Percentiles rank a stretch among this genome's conserved stretches.
phyloP scores from a whole-genome alignment of 2,113 vertebrate genomes.

The Tautogolabrus adspersus region DNA sequence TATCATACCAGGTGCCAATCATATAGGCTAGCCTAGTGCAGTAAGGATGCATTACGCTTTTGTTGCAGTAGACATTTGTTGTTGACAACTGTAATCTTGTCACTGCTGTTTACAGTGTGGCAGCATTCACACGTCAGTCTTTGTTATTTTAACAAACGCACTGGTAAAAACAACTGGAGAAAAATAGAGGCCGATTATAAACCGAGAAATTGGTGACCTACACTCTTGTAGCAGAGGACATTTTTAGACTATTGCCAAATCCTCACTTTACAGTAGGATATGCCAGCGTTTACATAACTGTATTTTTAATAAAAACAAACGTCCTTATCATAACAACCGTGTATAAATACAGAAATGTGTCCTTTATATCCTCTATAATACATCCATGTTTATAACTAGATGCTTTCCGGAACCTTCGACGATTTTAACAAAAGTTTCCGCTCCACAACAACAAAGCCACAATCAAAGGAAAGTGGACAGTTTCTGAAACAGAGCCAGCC shows the following conservation, averaged over 20 bases:
- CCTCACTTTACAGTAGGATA: neutral
- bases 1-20: neutral
- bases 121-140: neutral
- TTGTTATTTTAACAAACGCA: neutral
- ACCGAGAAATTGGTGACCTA: neutral
- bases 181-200: neutral
- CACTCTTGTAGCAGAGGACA: neutral
- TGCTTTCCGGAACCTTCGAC: neutral
- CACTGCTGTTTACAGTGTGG: neutral
- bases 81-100: neutral
- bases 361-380: no score
- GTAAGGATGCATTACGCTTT: neutral
- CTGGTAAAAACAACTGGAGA: neutral
- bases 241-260: neutral
- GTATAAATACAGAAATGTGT: neutral
- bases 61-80: neutral
- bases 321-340: no score
- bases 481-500: neutral
- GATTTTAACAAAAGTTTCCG: slow-evolving; percentile 33
- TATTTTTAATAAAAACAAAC: neutral
- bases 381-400: neutral
- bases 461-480: neutral
- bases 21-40: no score
- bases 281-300: neutral
- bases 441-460: slow-evolving; percentile 29